Conservation (phyloP, 1,140 invertebrate species). For the Trichoplusia ni region DNA sequence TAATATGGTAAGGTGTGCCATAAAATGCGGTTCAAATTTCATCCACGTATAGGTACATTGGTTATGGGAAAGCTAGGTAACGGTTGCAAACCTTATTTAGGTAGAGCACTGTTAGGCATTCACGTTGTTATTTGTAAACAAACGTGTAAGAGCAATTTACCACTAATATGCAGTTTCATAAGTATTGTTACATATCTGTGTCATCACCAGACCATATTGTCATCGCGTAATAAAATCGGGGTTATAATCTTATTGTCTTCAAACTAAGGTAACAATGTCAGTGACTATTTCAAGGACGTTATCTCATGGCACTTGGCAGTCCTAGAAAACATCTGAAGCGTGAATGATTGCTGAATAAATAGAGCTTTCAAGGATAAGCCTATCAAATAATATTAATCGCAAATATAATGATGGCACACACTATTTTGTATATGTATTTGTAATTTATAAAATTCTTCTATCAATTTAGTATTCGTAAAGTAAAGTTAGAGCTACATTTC, state of each 20-base stretch:
- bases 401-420: conserved; percentile 1
- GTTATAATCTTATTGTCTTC: conserved; percentile 29
- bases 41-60: conserved; percentile 59
- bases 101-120: conserved; percentile 18
- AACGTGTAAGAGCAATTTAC: conserved; percentile 21
- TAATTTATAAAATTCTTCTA: conserved; percentile 12
- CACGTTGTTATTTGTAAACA: conserved; percentile 38
- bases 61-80: conserved; percentile 43
- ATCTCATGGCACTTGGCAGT: background rate
- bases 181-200: conserved; percentile 9
- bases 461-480: conserved; percentile 11
- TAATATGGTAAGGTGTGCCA: conserved; percentile 51
- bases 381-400: conserved; percentile 8
- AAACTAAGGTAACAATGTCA: conserved; percentile 20
- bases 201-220: conserved; percentile 24
- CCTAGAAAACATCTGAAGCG: conserved; percentile 18
- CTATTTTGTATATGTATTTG: background rate
- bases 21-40: conserved; percentile 59
- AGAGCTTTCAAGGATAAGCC: conserved; percentile 13
- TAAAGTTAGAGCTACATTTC: conserved; percentile 19
- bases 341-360: conserved; percentile 1
- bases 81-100: conserved; percentile 26
- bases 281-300: conserved; percentile 18
- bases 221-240: conserved; percentile 21
- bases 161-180: conserved; percentile 16